Evolutionary conservation across 2,888 invertebrate genomes (phyloP), one percentile per base, ranked within the genome.

Genomic region (Dorcus parallelipipedus): DNA sequence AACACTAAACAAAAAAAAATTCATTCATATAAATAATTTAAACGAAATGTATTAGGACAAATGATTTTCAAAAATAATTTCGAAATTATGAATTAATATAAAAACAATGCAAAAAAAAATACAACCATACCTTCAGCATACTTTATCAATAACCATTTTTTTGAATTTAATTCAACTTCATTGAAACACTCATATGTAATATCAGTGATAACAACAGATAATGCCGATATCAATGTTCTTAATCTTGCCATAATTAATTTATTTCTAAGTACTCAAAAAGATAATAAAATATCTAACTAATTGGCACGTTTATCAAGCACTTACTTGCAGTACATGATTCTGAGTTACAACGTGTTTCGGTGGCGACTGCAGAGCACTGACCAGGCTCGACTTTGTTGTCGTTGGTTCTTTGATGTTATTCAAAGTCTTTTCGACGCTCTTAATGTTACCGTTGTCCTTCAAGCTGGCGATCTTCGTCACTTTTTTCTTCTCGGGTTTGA

Each of bases 401-500:
- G 62, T 59, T 4, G 62, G 33, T 38, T 67, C 68, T 47, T 66
- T 64, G 17, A 67, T 63, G 49, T 64, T 64, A 57, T 69, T 68
- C 42, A 67, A 59, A 10, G 61, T 50, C 52, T 69, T 68, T 8
- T 67, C 68, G 23, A 64, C 48, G 39, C 58, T 60, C 56, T 67
- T 67, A 20, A 55, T 23, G 20, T 23, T 42, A 14, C 10, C 45
- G 3, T 63, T 60, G 6, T 60, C 57, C 38, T 55, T 45, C 7
- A 56, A 33, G 33, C 48, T 62, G 6, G 51, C 9, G n/a, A 51
- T 23, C n/a, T 61, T 55, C 9, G 55, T 50, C 33, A 52, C 54
- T 23, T 73, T 67, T 65, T 78, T 76, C 59, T 77, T 78, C n/a
- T 74, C 69, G 9, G 75, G 71, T 58, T 76, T 77, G 38, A 72